phyloP scores from a whole-genome alignment of 2,113 vertebrate species.

The Hassar affinis region DNA sequence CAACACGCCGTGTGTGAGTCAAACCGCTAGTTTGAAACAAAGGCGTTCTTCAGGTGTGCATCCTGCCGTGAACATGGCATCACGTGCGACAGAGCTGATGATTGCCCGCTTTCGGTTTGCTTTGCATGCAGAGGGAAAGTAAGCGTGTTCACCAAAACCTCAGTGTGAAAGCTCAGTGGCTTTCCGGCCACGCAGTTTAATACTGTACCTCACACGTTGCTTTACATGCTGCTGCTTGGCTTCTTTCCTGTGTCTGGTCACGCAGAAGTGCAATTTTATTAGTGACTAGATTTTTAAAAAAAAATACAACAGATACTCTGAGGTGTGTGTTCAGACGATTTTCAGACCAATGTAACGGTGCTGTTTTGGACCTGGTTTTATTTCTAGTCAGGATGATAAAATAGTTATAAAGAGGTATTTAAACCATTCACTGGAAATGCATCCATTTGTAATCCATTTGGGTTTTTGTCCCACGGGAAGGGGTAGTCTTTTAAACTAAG shows the following conservation, averaged over 20 bases:
- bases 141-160: not conserved
- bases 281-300: not conserved
- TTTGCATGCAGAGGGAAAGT: slow-evolving; percentile 11
- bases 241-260: too few species aligned
- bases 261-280: too few species aligned
- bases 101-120: not conserved
- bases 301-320: too few species aligned
- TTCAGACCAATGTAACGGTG: too few species aligned
- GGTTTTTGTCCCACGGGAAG: too few species aligned
- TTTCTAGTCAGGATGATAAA: too few species aligned
- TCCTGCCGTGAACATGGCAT: not conserved
- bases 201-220: not conserved
- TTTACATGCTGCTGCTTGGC: too few species aligned
- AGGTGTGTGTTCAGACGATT: too few species aligned
- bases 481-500: too few species aligned
- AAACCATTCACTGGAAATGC: too few species aligned
- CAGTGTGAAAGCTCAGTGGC: not conserved
- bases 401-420: too few species aligned
- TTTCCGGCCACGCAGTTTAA: not conserved
- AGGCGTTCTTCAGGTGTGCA: not conserved
- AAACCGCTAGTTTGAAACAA: slow-evolving; percentile 34
- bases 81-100: not conserved
- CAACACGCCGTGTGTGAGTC: not conserved
- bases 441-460: not conserved
- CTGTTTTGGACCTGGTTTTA: too few species aligned